These are phyloP conservation scores for Anoura caudifer DNA, from an alignment of 2,113 vertebrate species.

Conservation along the genomic window DNA sequence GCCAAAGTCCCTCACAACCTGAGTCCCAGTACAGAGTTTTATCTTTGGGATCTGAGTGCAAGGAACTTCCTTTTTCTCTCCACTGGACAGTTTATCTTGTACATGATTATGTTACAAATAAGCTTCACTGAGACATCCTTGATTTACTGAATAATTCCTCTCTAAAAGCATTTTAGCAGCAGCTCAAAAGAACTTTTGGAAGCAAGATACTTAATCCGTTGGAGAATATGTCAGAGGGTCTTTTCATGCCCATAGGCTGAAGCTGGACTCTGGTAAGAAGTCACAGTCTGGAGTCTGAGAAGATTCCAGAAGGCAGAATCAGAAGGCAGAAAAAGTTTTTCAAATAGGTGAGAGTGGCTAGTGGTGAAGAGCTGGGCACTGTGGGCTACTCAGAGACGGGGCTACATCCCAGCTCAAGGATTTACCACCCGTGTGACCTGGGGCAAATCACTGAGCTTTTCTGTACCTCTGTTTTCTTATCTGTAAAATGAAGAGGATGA, in stretches of 20 bases:
- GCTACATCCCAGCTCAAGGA: background rate
- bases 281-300: background rate
- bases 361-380: background rate
- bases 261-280: background rate
- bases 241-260: background rate
- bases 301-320: background rate
- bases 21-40: background rate
- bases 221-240: background rate
- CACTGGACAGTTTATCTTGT: background rate
- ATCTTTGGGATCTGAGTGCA: background rate
- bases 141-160: background rate
- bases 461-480: background rate
- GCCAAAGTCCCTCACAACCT: background rate
- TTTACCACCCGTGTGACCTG: background rate
- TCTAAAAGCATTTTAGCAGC: conserved; percentile 1
- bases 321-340: background rate
- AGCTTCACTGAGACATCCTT: background rate
- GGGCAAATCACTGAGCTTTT: background rate
- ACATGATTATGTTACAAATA: background rate
- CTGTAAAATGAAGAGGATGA: background rate
- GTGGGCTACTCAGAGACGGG: background rate
- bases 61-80: conserved; percentile 11
- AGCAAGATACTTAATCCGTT: background rate
- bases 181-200: background rate
- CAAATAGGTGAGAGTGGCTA: background rate